These are phyloP conservation scores for Seira sanloemensis DNA, from an alignment of 2,888 invertebrate genomes.

Conservation along the genomic window DNA sequence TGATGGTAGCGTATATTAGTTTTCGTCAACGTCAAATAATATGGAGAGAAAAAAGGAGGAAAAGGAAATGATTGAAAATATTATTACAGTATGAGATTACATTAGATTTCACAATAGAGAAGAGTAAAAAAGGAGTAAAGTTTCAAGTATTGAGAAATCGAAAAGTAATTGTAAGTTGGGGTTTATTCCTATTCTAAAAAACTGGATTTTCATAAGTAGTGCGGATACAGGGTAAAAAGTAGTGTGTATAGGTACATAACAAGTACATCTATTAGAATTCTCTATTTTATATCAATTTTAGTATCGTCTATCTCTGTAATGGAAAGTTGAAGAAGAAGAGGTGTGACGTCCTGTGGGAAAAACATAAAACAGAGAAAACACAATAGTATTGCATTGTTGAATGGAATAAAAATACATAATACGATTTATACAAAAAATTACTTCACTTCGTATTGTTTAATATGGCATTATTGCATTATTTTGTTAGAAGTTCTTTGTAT, in stretches of 20 bases:
- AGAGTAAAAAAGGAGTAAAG: not conserved
- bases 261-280: not conserved
- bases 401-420: not conserved
- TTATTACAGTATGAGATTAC: not conserved
- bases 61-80: not conserved
- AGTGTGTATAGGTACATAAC: not conserved
- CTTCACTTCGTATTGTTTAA: not conserved
- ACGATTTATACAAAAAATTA: not conserved
- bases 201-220: not conserved
- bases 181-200: not conserved
- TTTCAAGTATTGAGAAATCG: too few relatives aligned
- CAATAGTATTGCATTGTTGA: slow-evolving; percentile 35
- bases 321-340: slow-evolving; percentile 74
- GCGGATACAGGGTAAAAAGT: not conserved
- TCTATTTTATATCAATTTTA: slow-evolving; percentile 44
- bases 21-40: not conserved
- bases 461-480: not conserved
- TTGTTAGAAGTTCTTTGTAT: not conserved
- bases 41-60: not conserved
- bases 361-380: slow-evolving; percentile 64
- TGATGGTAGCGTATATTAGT: not conserved
- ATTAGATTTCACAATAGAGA: not conserved
- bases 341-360: slow-evolving; percentile 73
- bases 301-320: slow-evolving; percentile 74
- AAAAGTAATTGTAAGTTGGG: not conserved